These are phyloP conservation scores for Andrena flavipes DNA, from an alignment of 2,888 invertebrate genomes.

Conservation along the genomic window DNA sequence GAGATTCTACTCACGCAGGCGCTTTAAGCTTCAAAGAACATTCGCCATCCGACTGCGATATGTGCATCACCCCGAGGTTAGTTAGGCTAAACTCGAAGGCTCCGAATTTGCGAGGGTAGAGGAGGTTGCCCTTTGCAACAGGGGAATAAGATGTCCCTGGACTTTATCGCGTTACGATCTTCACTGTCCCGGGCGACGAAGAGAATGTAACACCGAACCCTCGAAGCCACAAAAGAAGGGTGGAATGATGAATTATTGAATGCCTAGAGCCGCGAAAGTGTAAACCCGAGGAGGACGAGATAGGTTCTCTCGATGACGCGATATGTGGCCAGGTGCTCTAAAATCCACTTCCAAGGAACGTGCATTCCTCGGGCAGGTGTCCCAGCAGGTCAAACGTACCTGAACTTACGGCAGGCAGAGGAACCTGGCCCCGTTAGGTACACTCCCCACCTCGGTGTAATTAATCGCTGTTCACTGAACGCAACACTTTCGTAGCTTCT, in stretches of 20 bases:
- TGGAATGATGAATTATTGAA: conserved; percentile 49
- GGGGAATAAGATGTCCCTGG: conserved; percentile 20
- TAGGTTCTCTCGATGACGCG: conserved; percentile 37
- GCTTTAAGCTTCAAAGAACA: neutral
- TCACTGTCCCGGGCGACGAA: neutral
- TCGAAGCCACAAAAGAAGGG: conserved; percentile 22
- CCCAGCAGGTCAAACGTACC: conserved; percentile 51
- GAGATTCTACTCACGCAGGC: conserved; percentile 27
- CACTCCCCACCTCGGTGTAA: conserved; percentile 51
- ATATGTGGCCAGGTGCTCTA: conserved; percentile 57
- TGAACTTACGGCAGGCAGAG: conserved; percentile 23
- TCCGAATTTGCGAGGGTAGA: neutral
- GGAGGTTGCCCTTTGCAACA: neutral
- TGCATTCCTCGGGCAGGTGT: conserved; percentile 66
- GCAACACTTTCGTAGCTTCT: conserved; percentile 58
- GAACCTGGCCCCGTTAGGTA: conserved; percentile 41
- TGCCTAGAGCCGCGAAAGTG: conserved; percentile 36
- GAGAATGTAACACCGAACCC: conserved; percentile 26
- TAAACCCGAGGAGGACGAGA: conserved; percentile 39
- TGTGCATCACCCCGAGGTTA: neutral
- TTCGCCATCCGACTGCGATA: conserved; percentile 12
- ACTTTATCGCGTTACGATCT: conserved; percentile 45
- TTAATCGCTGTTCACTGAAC: conserved; percentile 65
- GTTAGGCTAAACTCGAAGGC: neutral
- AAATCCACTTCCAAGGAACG: conserved; percentile 36